phyloP scores from a whole-genome alignment of 2,888 invertebrate species.

The Drosophila macrothrix region DNA sequence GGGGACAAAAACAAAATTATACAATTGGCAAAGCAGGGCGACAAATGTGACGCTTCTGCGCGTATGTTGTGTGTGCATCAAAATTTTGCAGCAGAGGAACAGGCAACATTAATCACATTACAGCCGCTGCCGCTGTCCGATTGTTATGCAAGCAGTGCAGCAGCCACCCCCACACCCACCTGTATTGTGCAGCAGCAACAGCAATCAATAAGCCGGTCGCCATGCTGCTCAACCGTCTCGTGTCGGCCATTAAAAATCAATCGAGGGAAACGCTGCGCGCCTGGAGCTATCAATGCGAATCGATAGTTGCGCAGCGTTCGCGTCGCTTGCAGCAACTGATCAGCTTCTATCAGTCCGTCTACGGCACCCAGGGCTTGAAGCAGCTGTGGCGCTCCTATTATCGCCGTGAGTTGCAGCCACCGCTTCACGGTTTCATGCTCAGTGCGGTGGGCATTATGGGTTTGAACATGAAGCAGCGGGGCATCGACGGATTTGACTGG shows the following conservation, averaged over 20 bases:
- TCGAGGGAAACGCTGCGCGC: conserved; percentile 86
- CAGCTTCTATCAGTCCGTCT: conserved; percentile 87
- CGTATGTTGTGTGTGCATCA: conserved; percentile 39
- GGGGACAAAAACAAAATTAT: conserved; percentile 52
- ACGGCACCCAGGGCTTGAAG: conserved; percentile 88
- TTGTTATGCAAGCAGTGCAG: conserved; percentile 73
- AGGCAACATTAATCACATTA: conserved; percentile 40
- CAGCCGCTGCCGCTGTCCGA: conserved; percentile 45
- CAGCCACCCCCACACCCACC: conserved; percentile 19
- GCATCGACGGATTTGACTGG: conserved; percentile 88
- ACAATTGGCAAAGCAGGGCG: conserved; percentile 42
- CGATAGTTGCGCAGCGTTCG: conserved; percentile 87
- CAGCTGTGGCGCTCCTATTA: conserved; percentile 85
- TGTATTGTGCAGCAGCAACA: conserved; percentile 39
- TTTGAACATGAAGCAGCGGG: conserved; percentile 82
- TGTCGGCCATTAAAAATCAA: conserved; percentile 85
- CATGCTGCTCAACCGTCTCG: conserved; percentile 79
- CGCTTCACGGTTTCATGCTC: conserved; percentile 86
- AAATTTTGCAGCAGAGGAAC: conserved; percentile 56
- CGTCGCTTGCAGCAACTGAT: conserved; percentile 88
- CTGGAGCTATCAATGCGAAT: conserved; percentile 87
- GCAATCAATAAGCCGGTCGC: conserved; percentile 62
- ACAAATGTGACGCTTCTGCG: conserved; percentile 63
- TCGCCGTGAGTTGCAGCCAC: conserved; percentile 83
- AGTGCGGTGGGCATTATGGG: conserved; percentile 87